These are phyloP conservation scores for Ia io DNA, from an alignment of 2,113 vertebrate species.

Conservation along the genomic window DNA sequence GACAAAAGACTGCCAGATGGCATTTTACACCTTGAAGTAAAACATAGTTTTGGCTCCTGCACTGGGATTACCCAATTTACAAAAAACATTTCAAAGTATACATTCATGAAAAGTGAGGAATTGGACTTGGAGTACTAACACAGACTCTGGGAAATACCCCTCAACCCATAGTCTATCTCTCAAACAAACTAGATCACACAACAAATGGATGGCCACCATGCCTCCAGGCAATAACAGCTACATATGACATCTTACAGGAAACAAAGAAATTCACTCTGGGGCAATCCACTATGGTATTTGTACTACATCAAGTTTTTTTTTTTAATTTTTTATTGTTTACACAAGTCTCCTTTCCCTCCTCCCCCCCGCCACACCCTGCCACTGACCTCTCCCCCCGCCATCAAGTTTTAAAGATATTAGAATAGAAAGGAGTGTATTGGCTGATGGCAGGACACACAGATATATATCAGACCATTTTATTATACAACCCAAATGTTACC, in stretches of 20 bases:
- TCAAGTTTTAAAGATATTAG: background rate
- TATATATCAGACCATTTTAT: background rate
- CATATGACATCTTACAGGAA: background rate
- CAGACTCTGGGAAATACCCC: background rate
- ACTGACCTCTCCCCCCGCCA: too few species aligned
- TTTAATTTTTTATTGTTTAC: too few species aligned
- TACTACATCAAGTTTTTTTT: background rate
- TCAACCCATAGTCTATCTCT: background rate
- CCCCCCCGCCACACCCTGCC: accelerated
- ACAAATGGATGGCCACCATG: background rate
- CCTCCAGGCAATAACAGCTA: background rate
- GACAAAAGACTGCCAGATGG: background rate
- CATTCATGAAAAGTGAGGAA: background rate
- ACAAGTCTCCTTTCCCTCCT: too few species aligned
- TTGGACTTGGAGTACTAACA: background rate
- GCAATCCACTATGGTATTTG: background rate
- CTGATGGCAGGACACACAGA: background rate
- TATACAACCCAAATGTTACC: background rate
- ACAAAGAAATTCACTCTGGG: background rate
- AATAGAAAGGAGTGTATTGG: background rate
- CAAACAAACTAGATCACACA: background rate
- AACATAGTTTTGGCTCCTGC: background rate
- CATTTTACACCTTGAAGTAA: background rate
- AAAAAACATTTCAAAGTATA: background rate
- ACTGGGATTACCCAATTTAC: background rate